phyloP scores from a whole-genome alignment of 1,140 invertebrate species.

The Hylaeus anthracinus region DNA sequence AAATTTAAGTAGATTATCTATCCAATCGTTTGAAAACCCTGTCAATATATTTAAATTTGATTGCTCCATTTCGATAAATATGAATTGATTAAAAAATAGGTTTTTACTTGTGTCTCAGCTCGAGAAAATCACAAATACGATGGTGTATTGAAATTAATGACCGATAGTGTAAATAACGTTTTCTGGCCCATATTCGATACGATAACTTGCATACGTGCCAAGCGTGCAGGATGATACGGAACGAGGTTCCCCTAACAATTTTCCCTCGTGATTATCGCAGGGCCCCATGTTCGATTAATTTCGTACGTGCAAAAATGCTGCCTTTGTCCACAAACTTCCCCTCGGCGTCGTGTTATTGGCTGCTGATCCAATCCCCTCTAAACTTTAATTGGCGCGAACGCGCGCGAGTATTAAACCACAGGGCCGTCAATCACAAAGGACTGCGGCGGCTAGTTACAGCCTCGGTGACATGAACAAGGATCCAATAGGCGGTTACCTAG shows the following conservation, averaged over 20 bases:
- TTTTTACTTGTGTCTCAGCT: no score
- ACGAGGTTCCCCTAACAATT: background rate
- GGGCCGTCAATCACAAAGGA: constrained; percentile 68
- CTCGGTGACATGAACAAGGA: constrained; percentile 50
- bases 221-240: background rate
- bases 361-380: constrained; percentile 34
- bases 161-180: no score
- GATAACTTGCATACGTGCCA: no score
- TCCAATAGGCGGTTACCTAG: constrained; percentile 62
- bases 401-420: constrained; percentile 65
- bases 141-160: no score
- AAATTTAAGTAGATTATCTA: no score
- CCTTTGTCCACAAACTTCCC: constrained; percentile 17
- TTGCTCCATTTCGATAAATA: no score
- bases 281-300: background rate
- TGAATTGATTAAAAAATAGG: no score
- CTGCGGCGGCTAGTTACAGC: constrained; percentile 46
- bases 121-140: no score
- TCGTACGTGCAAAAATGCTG: background rate
- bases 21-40: no score
- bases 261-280: background rate
- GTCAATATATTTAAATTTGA: no score
- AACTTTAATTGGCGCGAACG: constrained; percentile 63
- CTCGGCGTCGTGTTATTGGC: constrained; percentile 40
- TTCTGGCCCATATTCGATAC: no score